A percentile compares a stretch with the other conserved stretches of the same genome.
Evolutionary conservation across 2,888 invertebrate genomes (phyloP).

Genomic region (Pristionchus fissidentatus): DNA sequence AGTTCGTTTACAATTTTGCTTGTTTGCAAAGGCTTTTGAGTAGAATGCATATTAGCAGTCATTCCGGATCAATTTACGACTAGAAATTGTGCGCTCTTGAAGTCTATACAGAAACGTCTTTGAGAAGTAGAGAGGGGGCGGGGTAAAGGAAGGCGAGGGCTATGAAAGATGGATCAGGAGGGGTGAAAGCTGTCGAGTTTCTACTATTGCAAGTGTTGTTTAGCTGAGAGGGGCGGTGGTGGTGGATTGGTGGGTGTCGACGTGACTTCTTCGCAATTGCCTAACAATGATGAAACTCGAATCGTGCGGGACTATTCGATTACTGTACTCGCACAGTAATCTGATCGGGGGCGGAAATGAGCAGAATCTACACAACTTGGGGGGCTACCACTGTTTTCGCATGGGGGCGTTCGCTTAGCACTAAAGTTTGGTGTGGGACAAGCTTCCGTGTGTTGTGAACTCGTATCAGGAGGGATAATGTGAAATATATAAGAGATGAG

Average conservation of each 20-base stretch:
- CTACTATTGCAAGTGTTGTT: slow-evolving; percentile 20
- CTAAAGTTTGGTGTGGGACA: slow-evolving; percentile 28
- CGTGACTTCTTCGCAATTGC: slow-evolving; percentile 4
- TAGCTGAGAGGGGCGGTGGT: no score
- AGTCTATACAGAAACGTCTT: slow-evolving; percentile 20
- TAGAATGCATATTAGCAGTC: slow-evolving; percentile 19
- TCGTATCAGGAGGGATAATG: background rate
- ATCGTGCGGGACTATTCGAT: background rate
- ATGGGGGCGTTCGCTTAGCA: no score
- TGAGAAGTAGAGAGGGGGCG: background rate
- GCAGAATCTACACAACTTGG: background rate
- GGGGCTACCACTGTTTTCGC: background rate
- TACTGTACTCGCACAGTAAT: background rate
- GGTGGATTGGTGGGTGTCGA: no score
- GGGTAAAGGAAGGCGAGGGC: background rate
- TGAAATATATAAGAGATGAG: no score
- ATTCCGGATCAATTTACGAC: slow-evolving; percentile 28
- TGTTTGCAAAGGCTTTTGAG: slow-evolving; percentile 15
- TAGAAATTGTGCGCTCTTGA: background rate
- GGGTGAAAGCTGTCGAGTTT: no score
- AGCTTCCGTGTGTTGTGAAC: background rate
- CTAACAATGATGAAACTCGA: slow-evolving; percentile 26
- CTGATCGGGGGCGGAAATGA: background rate
- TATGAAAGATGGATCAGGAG: no score
- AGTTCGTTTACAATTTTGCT: background rate